Base-by-base conservation (phyloP, 2,888 invertebrate species). In the Lepetodrilus schrolli region DNA sequence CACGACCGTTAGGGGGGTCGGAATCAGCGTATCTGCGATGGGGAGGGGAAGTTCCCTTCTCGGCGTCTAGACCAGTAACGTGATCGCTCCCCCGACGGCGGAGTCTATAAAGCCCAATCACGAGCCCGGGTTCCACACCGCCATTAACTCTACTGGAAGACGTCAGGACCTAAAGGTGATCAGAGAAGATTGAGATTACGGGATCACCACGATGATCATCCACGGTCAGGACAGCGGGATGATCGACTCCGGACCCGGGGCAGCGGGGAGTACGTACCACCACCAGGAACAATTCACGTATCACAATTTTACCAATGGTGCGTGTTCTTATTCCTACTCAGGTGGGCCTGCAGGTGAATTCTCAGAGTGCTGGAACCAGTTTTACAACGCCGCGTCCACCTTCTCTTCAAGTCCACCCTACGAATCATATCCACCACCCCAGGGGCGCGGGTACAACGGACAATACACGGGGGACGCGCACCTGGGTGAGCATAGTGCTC, bases 281-380 rank as follows among this genome's bases (percentile, higher is more conserved):
- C 58, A 58, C 34, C 58, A 58, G 13, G 30, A 58, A 26, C 58
- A 58, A 17, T 23, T 30, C 13, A 3, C 26, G n/a, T 58, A 58
- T 30, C 58, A 58, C 26, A 51, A 51, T 30, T 58, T 30, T 17
- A 58, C 58, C 26, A 34, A 58, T 17, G 17, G 17, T 58, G 5
- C 58, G 7, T 58, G 34, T 58, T 30, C 30, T 8, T 58, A 58
- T 58, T 23, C 51, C 8, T 58, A 26, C 34, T 17, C 26, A 17
- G 58, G 58, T 30, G 13, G 26, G 7, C 7, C 58, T 30, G 30
- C 30, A n/a, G 58, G 26, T 8, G 58, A 58, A 17, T 58, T 58
- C 34, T 26, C 30, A 23, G 58, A 58, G 17, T 58, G 58, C 34
- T 58, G 58, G 58, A 58, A 58, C 58, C 58, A 58, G 34, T 58